Conservation (phyloP, 2,797 vertebrate genomes). For the Podarcis siculus region DNA sequence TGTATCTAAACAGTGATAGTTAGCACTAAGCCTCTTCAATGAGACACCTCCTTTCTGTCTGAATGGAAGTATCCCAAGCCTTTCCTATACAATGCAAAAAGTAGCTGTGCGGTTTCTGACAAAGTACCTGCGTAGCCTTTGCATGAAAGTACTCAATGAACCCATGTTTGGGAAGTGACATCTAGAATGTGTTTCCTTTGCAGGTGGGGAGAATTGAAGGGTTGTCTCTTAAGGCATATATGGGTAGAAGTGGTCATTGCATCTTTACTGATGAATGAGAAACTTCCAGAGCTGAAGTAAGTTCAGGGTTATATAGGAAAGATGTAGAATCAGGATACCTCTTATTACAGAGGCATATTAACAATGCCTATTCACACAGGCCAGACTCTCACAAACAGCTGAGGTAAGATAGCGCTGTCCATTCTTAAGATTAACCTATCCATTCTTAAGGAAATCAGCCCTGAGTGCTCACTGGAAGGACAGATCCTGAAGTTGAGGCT, state of each 20-base stretch:
- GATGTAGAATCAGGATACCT: background rate
- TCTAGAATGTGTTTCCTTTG: background rate
- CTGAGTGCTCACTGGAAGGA: no score
- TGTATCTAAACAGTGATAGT: background rate
- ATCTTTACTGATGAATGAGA: background rate
- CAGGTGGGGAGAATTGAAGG: background rate
- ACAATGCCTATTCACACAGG: background rate
- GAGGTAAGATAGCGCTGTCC: background rate
- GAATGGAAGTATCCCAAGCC: background rate
- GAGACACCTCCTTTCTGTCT: background rate
- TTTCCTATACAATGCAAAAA: no score
- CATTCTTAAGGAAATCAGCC: no score
- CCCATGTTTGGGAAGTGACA: background rate
- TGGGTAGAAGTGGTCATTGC: background rate
- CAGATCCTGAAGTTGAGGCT: no score
- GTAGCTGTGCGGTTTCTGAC: background rate
- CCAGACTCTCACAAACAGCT: background rate
- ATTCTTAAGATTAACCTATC: no score
- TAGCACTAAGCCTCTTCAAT: background rate
- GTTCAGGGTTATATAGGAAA: background rate
- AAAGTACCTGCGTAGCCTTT: background rate
- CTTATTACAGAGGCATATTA: background rate
- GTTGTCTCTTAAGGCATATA: background rate
- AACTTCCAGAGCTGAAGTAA: background rate
- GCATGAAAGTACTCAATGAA: background rate